Conservation (phyloP, 2,888 invertebrate species). For the Gymnoscelis rufifasciata region DNA sequence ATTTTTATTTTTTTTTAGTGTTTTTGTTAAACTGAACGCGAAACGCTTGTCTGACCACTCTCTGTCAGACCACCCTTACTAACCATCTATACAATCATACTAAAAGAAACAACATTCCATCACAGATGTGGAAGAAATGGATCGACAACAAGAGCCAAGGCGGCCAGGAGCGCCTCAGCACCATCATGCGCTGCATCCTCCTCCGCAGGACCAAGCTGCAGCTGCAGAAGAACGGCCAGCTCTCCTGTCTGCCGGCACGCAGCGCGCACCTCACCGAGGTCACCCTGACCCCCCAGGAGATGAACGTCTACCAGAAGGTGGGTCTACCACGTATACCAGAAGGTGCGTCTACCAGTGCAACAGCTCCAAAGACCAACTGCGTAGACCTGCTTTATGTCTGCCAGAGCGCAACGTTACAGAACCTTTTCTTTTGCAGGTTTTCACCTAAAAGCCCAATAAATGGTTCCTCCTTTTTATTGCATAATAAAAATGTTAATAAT, state of each 20-base stretch:
- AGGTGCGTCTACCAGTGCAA: slow-evolving; percentile 26
- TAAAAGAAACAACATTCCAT: neutral
- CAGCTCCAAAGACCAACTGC: neutral
- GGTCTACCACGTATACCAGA: slow-evolving; percentile 21
- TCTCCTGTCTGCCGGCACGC: slow-evolving; percentile 82
- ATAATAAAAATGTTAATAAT: too few relatives aligned
- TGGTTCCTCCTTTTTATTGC: too few relatives aligned
- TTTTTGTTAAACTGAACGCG: too few relatives aligned
- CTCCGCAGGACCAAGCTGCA: slow-evolving; percentile 93
- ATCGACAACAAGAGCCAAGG: slow-evolving; percentile 90
- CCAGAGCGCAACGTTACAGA: neutral
- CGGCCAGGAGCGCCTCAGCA: slow-evolving; percentile 89
- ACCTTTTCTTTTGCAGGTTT: too few relatives aligned
- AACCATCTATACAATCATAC: too few relatives aligned
- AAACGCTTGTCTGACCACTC: too few relatives aligned
- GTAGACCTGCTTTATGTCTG: neutral
- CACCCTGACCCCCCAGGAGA: slow-evolving; percentile 82
- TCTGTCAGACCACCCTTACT: too few relatives aligned
- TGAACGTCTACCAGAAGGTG: slow-evolving; percentile 83
- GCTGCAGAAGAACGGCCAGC: slow-evolving; percentile 81
- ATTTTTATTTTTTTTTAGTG: too few relatives aligned
- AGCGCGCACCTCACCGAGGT: slow-evolving; percentile 79
- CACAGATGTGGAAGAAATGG: slow-evolving; percentile 93
- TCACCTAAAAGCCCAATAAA: too few relatives aligned
- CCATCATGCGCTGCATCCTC: slow-evolving; percentile 90